phyloP scores from a whole-genome alignment of 35 echinoderm and acorn worm genomes.

The Nesometra sesokonis region DNA sequence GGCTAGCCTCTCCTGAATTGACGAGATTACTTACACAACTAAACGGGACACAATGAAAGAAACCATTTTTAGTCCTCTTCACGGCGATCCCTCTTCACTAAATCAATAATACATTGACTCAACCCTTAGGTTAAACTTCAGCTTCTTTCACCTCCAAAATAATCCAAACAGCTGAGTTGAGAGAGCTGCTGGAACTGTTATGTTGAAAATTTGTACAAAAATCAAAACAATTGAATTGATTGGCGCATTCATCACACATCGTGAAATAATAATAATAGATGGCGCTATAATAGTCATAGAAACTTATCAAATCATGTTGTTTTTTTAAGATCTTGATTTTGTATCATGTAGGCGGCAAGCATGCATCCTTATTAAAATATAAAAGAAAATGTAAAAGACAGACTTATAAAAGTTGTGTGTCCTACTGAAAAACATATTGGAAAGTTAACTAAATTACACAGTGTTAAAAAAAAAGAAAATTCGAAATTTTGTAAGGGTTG shows the following conservation, averaged over 20 bases:
- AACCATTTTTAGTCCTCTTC: background rate
- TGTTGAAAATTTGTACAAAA: background rate
- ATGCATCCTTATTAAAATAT: too few relatives aligned
- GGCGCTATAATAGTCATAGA: background rate
- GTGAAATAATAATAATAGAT: background rate
- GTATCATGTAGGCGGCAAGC: too few relatives aligned
- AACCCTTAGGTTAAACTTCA: background rate
- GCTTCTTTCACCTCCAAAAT: background rate
- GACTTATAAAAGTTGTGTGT: too few relatives aligned
- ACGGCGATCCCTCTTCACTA: background rate
- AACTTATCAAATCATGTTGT: background rate
- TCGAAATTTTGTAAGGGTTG: too few relatives aligned
- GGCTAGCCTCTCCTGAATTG: background rate
- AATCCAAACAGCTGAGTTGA: background rate
- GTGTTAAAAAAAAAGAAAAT: too few relatives aligned
- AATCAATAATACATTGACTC: background rate
- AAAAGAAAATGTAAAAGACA: too few relatives aligned
- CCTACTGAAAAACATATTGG: too few relatives aligned
- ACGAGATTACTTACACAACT: background rate
- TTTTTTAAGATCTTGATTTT: too few relatives aligned
- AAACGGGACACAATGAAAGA: background rate
- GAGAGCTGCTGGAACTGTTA: too few relatives aligned
- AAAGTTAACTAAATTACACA: too few relatives aligned
- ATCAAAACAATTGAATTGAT: background rate
- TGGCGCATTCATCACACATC: background rate